Conservation (phyloP, 1,140 invertebrate species). For the Drosophila nikananu region DNA sequence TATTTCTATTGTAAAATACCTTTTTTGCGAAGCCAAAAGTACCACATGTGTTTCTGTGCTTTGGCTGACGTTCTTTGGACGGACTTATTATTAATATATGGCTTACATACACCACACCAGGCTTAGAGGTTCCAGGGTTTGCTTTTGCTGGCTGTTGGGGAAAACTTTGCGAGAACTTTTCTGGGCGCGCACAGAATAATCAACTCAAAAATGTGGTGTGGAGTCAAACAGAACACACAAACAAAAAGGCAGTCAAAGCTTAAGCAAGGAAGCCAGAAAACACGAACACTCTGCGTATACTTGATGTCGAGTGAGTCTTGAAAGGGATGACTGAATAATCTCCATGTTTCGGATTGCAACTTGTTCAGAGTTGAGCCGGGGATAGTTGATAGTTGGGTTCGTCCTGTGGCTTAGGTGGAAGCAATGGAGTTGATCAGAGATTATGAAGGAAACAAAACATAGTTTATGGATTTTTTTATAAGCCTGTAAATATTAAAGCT, state of each 20-base stretch:
- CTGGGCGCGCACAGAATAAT: conserved; percentile 31
- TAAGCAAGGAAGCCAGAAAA: conserved; percentile 18
- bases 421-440: conserved; percentile 8
- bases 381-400: conserved; percentile 9
- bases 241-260: conserved; percentile 24
- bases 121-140: conserved; percentile 4
- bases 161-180: conserved; percentile 37
- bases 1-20: conserved; percentile 54
- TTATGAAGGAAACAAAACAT: background rate
- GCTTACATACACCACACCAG: conserved; percentile 39
- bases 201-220: conserved; percentile 25
- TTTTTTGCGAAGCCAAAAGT: conserved; percentile 70
- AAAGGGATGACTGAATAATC: conserved; percentile 41
- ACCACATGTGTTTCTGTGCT: conserved; percentile 56
- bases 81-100: conserved; percentile 30
- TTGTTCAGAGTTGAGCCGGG: conserved; percentile 15
- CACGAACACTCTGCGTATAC: conserved; percentile 33
- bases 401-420: conserved; percentile 5
- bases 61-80: conserved; percentile 22
- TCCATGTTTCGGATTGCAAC: conserved; percentile 30
- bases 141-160: conserved; percentile 20
- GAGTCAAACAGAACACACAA: conserved; percentile 8
- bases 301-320: conserved; percentile 20
- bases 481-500: background rate
- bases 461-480: background rate